phyloP scores from a whole-genome alignment of 1,140 invertebrate species.

The Drosophila fuyamai region DNA sequence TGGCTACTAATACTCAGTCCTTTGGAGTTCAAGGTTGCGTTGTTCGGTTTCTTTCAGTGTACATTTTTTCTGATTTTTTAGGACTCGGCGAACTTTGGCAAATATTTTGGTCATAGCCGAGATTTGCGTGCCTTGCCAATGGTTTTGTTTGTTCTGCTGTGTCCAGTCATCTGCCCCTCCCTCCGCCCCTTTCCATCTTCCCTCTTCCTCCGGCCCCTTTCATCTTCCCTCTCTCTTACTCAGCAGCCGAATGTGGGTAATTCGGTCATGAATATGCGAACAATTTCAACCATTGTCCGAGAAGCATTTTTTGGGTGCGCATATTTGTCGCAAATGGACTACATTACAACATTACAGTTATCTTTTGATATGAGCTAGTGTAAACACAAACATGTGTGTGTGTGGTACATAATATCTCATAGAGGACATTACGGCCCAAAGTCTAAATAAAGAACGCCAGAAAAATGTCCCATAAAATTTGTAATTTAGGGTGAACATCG shows the following conservation, averaged over 20 bases:
- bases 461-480: conserved; percentile 36
- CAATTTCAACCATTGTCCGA: conserved; percentile 75
- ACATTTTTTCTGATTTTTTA: conserved; percentile 32
- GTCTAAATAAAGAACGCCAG: conserved; percentile 42
- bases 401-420: conserved; percentile 28
- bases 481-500: conserved; percentile 19
- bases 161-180: conserved; percentile 58
- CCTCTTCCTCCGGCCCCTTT: background rate
- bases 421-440: conserved; percentile 36
- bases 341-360: conserved; percentile 79
- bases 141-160: conserved; percentile 79
- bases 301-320: conserved; percentile 71
- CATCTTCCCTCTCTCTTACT: background rate
- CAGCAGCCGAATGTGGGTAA: conserved; percentile 71
- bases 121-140: conserved; percentile 79
- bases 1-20: background rate
- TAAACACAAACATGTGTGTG: too few relatives aligned
- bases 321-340: conserved; percentile 81
- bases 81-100: conserved; percentile 63
- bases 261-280: conserved; percentile 82
- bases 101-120: conserved; percentile 81
- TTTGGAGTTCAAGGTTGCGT: background rate
- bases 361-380: conserved; percentile 59
- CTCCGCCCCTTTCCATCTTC: background rate
- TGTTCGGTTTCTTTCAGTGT: conserved; percentile 4